Base-by-base conservation (phyloP, 2,797 vertebrate genomes). In the Lophotriccus pileatus region DNA sequence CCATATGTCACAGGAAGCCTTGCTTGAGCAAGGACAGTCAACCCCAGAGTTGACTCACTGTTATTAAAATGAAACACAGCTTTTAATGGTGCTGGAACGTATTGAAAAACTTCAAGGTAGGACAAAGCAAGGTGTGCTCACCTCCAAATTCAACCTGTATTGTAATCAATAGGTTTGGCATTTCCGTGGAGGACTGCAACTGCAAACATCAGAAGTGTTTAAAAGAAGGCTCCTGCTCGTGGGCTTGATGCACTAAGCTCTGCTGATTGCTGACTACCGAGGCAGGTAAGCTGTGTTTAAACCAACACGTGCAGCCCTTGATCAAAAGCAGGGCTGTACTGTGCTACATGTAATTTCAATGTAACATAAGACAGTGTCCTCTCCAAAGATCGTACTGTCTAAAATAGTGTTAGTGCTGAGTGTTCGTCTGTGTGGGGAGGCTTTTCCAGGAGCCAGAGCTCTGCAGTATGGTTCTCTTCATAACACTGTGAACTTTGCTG, bases 1-100 rank as follows among this genome's bases (percentile, higher is more conserved):
- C 94, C 91, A 72, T 96, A 94, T 97, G 94, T 78, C 94, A 94
- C 94, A 94, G 95, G 94, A 97, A 95, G 91, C 91, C 80, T 84
- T 94, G 82, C 87, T 78, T 95, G 91, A 82, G 74, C 86, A 75
- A 94, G 86, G 90, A 96, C 95, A 93, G 52, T 93, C 95, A 86
- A 53, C 50, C 79, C 59, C 50, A 30, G 47, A 59, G 55, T 34
- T 84, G 79, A 84, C 66, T 93, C 76, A 89, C 84, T 78, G 46
- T 21, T 93, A 46, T 52, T 81, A 52, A 85, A 74, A 66, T 63
- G 70, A 69, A 84, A 46, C 30, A 59, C 14, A 68, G 59, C 41
- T 90, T 85, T 58, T 37, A 27, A 20, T 43, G 15, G 43, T 37
- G 69, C 66, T 63, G n/a, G 27, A 77, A 12, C 43, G 10, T 9